Base-by-base conservation (phyloP, 2,888 invertebrate species). In the Eretmocerus hayati region DNA sequence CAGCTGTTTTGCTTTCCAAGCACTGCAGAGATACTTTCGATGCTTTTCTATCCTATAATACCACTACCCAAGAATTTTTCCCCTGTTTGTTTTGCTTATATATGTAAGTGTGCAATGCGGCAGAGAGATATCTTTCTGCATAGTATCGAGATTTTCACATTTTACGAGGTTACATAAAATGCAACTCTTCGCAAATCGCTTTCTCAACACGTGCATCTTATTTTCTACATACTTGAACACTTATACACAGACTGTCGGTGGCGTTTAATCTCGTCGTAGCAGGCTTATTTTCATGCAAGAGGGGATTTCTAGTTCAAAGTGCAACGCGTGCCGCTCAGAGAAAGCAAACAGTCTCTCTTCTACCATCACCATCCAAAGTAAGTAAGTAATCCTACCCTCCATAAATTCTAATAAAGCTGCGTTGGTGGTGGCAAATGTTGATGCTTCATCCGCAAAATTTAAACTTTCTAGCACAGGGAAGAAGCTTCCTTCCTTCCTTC, bases 351-450 rank as follows among this genome's bases (percentile, higher is more conserved):
- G n/a, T n/a, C n/a, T n/a, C n/a, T n/a, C n/a, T n/a, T n/a, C n/a
- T n/a, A n/a, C n/a, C n/a, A n/a, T n/a, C n/a, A n/a, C n/a, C n/a
- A n/a, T n/a, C n/a, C n/a, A n/a, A n/a, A n/a, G n/a, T n/a, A n/a
- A n/a, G n/a, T n/a, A n/a, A n/a, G 26, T 11, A 26, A 26, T 26
- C 26, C 26, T 11, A 26, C 26, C 26, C 26, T 6, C 26, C 26
- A 26, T 52, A 52, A 52, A 52, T 52, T 20, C 42, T 48, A 52
- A 52, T 52, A 48, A 52, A 41, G 43, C 26, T 42, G 8, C n/a
- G n/a, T n/a, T n/a, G n/a, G n/a, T n/a, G n/a, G n/a, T 11, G 26
- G 36, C 22, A 30, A 42, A 42, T 44, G 47, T 47, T 46, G 43
- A 46, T 50, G 43, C 40, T 35, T 43, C 44, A 26, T 26, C 33